A percentile compares a stretch with the other conserved stretches of the same genome.
These are phyloP conservation scores for Cyphomyrus plagiostoma DNA, from an alignment of 2,113 vertebrate genomes.

Conservation along the genomic window DNA sequence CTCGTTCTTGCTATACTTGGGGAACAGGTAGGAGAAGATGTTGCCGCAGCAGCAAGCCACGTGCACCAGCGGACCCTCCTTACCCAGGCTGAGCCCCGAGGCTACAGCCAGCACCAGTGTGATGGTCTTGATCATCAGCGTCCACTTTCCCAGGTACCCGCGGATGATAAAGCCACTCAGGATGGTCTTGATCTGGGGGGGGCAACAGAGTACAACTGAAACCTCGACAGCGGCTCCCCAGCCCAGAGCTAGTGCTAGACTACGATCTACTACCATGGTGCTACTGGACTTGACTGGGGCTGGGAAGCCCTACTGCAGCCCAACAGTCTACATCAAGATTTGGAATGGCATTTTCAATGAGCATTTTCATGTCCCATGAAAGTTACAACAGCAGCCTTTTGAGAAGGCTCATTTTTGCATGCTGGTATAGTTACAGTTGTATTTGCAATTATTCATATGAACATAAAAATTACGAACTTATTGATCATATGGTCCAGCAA, in stretches of 20 bases:
- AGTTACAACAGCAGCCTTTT: background rate
- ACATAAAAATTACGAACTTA: background rate
- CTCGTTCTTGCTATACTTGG: slow-evolving; percentile 99
- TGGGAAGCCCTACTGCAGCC: background rate
- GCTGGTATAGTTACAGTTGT: background rate
- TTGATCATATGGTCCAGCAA: background rate
- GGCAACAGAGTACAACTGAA: background rate
- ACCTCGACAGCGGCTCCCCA: background rate
- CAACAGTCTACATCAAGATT: background rate
- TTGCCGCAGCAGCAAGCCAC: slow-evolving; percentile 98
- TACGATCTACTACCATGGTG: background rate
- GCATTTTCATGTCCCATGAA: background rate
- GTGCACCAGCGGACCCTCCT: slow-evolving; percentile 93
- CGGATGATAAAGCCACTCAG: slow-evolving; percentile 97
- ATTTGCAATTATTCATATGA: background rate
- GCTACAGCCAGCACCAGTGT: slow-evolving; percentile 95
- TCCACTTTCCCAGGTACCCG: slow-evolving; percentile 98
- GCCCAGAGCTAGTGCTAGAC: background rate
- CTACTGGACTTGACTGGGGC: background rate
- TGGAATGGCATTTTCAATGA: background rate
- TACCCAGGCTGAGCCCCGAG: slow-evolving; percentile 94
- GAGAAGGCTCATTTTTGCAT: background rate
- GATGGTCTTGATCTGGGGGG: slow-evolving; percentile 91
- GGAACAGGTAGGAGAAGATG: slow-evolving; percentile 99
- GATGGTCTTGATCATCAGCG: slow-evolving; percentile 95